phyloP scores from a whole-genome alignment of 30 jellyfish, hydroid and myxozoan genomes.

The Chrysaora quinquecirrha region DNA sequence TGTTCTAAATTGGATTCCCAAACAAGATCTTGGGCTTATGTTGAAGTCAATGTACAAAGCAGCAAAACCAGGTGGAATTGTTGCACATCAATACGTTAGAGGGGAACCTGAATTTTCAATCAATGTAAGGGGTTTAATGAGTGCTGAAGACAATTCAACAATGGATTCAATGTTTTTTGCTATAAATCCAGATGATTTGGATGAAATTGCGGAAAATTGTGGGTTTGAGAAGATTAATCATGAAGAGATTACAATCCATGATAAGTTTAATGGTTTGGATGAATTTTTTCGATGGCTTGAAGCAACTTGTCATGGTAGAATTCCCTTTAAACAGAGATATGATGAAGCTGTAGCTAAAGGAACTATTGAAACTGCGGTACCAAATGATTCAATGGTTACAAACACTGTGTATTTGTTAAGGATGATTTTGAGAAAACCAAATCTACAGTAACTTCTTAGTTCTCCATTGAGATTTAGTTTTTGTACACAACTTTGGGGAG shows the following conservation, averaged over 20 bases:
- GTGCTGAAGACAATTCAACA: not conserved
- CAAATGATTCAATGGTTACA: too few species aligned
- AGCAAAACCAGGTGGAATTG: not conserved
- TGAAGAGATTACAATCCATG: not conserved
- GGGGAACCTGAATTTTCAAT: not conserved
- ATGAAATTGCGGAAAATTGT: not conserved
- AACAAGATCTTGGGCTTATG: not conserved
- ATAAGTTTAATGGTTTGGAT: not conserved
- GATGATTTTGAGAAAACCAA: too few species aligned
- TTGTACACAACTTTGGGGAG: too few species aligned
- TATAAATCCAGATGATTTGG: not conserved
- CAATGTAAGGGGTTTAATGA: too few species aligned
- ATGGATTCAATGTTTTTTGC: not conserved
- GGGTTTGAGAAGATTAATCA: not conserved
- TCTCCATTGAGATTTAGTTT: too few species aligned
- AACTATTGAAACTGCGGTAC: too few species aligned
- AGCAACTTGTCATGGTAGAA: not conserved
- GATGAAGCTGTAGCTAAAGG: too few species aligned
- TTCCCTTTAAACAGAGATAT: not conserved
- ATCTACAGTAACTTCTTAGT: too few species aligned
- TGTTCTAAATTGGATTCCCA: not conserved
- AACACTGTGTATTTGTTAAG: too few species aligned
- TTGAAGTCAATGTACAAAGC: not conserved
- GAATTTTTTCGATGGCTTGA: not conserved
- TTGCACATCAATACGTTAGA: not conserved